A percentile compares a stretch with the other conserved stretches of the same genome.
These are phyloP conservation scores for Illadopsis cleaveri DNA, from an alignment of 2,113 vertebrate species.

Conservation along the genomic window DNA sequence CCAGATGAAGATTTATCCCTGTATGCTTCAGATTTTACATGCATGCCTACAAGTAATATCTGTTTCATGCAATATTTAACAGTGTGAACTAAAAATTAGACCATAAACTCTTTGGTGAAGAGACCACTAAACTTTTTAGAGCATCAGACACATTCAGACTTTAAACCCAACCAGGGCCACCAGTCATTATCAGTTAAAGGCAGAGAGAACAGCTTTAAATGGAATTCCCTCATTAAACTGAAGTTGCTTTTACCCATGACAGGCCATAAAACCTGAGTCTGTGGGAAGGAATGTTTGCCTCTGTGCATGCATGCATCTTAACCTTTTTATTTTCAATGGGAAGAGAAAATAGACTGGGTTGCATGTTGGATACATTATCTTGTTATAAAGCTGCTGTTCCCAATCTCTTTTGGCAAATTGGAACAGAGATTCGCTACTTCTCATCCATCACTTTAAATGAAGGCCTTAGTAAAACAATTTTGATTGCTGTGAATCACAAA, in stretches of 20 bases:
- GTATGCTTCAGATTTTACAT: not conserved
- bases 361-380: conserved; percentile 51
- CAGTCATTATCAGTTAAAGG: conserved; percentile 9
- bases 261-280: conserved; percentile 33
- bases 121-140: not conserved
- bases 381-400: conserved; percentile 67
- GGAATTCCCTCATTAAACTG: conserved; percentile 50
- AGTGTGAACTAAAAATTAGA: not conserved
- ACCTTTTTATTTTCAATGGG: conserved; percentile 46
- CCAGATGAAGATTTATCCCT: not conserved
- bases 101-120: not conserved
- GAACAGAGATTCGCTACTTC: conserved; percentile 43
- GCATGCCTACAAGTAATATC: not conserved
- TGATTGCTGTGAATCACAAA: conserved; percentile 35
- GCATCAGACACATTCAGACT: not conserved
- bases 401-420: conserved; percentile 64
- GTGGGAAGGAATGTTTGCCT: conserved; percentile 8
- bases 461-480: conserved; percentile 58
- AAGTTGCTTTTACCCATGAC: conserved; percentile 52
- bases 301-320: not conserved
- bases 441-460: conserved; percentile 59
- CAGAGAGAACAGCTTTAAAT: conserved; percentile 28
- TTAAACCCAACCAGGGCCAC: not conserved
- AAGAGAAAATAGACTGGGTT: conserved; percentile 54
- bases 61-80: conserved; percentile 8